These are phyloP conservation scores for Drosophila arawakana DNA, from an alignment of 1,140 invertebrate genomes.

Conservation along the genomic window DNA sequence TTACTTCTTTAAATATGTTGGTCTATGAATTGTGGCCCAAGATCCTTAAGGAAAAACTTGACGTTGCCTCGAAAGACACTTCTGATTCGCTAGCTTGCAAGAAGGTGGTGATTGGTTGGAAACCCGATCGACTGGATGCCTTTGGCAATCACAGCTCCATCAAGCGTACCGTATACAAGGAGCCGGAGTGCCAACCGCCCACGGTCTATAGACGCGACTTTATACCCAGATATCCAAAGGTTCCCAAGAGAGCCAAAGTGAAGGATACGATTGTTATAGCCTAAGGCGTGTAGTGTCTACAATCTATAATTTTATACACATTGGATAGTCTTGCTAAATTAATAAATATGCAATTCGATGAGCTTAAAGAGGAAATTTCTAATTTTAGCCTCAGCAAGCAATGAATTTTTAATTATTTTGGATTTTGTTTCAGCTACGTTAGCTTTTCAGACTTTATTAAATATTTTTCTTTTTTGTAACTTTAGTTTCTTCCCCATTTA, in stretches of 20 bases:
- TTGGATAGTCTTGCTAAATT: too few species aligned
- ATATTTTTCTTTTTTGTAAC: background rate
- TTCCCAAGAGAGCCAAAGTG: background rate
- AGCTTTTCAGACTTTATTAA: background rate
- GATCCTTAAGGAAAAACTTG: background rate
- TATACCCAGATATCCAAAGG: background rate
- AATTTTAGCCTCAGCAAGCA: too few species aligned
- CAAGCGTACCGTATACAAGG: background rate
- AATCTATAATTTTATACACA: background rate
- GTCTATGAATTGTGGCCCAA: conserved; percentile 48
- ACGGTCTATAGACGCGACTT: conserved; percentile 8
- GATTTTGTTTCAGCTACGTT: background rate
- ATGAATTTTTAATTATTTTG: background rate
- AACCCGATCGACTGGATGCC: conserved; percentile 19
- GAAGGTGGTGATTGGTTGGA: background rate
- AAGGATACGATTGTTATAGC: conserved; percentile 6
- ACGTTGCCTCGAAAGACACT: background rate
- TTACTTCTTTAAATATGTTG: conserved; percentile 49
- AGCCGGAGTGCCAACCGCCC: background rate
- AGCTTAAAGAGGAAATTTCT: too few species aligned
- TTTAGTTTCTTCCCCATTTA: background rate
- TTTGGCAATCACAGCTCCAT: conserved; percentile 43
- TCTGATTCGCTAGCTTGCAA: background rate
- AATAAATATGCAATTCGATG: too few species aligned
- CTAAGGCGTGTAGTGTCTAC: background rate